Percentiles rank a stretch among this genome's conserved stretches.
Conservation (phyloP, 2,888 invertebrate species). For the Notocelia uddmanniana region DNA sequence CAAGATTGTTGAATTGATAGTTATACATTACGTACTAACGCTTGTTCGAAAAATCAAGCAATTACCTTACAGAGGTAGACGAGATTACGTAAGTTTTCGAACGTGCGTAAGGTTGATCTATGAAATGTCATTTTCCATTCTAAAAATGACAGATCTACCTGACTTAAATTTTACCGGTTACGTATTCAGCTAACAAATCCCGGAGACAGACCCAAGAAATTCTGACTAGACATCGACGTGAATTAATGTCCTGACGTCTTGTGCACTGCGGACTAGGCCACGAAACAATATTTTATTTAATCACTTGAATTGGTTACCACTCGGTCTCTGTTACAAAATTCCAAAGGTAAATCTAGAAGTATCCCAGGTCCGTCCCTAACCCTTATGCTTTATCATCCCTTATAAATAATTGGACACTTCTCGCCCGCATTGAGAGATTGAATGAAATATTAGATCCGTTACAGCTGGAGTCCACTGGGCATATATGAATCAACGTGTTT, state of each 20-base stretch:
- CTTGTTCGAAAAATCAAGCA: too few relatives aligned
- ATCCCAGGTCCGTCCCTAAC: not conserved
- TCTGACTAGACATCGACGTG: not conserved
- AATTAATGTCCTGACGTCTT: not conserved
- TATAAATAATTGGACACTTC: slow-evolving; percentile 37
- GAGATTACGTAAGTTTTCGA: too few relatives aligned
- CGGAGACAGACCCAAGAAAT: not conserved
- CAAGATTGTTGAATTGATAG: not conserved
- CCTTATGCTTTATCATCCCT: slow-evolving; percentile 33
- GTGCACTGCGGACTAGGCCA: not conserved
- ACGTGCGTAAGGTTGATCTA: too few relatives aligned
- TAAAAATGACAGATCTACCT: too few relatives aligned
- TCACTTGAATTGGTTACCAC: not conserved
- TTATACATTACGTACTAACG: too few relatives aligned
- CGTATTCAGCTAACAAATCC: too few relatives aligned
- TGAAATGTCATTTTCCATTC: too few relatives aligned
- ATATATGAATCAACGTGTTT: not conserved
- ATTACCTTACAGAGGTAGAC: too few relatives aligned
- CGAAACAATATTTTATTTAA: slow-evolving; percentile 19
- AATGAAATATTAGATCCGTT: slow-evolving; percentile 4
- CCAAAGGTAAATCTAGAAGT: slow-evolving; percentile 25
- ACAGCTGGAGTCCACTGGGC: not conserved
- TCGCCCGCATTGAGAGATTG: slow-evolving; percentile 33
- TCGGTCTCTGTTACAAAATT: slow-evolving; percentile 30
- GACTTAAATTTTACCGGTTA: too few relatives aligned